phyloP scores from a whole-genome alignment of 2,797 vertebrate genomes.

The Semotilus atromaculatus region DNA sequence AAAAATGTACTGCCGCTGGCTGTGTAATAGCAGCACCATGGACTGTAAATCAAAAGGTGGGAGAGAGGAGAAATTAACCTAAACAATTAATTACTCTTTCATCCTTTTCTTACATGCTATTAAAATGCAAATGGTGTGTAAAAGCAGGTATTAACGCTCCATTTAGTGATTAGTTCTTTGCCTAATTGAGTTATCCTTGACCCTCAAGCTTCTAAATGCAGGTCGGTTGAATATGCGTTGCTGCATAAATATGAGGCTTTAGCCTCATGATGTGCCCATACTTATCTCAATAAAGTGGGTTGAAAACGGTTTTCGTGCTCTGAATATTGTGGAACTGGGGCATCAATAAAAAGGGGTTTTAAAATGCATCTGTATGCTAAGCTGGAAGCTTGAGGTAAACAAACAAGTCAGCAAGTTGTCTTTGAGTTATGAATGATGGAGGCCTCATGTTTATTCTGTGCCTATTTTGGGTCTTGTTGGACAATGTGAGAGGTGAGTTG shows the following conservation, averaged over 20 bases:
- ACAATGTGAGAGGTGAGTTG: conserved; percentile 42
- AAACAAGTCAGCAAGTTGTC: conserved; percentile 53
- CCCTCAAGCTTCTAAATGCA: conserved; percentile 78
- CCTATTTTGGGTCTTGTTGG: conserved; percentile 47
- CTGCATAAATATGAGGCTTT: conserved; percentile 79
- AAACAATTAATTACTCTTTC: conserved; percentile 51
- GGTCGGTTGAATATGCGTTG: conserved; percentile 78
- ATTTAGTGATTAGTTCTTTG: conserved; percentile 72
- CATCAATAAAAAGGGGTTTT: conserved; percentile 29
- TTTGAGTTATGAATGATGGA: conserved; percentile 45
- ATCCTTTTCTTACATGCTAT: conserved; percentile 53
- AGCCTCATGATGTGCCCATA: conserved; percentile 75
- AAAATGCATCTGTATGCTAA: conserved; percentile 43
- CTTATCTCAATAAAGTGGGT: conserved; percentile 69
- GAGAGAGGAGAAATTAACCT: conserved; percentile 53
- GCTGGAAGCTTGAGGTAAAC: conserved; percentile 27
- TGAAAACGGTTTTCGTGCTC: conserved; percentile 76
- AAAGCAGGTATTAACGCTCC: conserved; percentile 70
- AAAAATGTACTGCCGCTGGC: conserved; percentile 98
- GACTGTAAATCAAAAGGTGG: conserved; percentile 79
- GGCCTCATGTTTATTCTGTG: conserved; percentile 56
- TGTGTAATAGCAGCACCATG: conserved; percentile 97
- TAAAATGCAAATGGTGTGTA: conserved; percentile 59
- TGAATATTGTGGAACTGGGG: conserved; percentile 48
- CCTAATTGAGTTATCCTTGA: conserved; percentile 81